Evolutionary conservation across 53 echinoderm and acorn worm genomes (phyloP).

Genomic region (Zoroaster sp.): DNA sequence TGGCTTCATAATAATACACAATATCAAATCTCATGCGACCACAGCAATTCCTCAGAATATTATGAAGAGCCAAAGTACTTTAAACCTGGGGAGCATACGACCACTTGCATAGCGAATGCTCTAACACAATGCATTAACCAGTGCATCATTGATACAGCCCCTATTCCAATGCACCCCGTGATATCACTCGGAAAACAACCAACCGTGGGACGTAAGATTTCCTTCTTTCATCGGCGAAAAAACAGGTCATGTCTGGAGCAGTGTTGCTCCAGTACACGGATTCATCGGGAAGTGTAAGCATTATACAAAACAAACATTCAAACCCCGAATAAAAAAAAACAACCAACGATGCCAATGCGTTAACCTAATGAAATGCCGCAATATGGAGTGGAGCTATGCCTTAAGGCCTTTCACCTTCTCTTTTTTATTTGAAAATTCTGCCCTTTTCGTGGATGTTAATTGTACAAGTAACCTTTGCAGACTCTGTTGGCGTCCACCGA

Average conservation of each 20-base stretch:
- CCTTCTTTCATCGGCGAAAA: not conserved
- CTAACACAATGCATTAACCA: not conserved
- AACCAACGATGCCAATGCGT: not conserved
- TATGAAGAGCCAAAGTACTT: constrained; percentile 35
- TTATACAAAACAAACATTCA: not conserved
- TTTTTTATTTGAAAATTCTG: not conserved
- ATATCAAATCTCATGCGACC: constrained; percentile 54
- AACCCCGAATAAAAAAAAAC: not conserved
- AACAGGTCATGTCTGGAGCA: not conserved
- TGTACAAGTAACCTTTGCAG: not conserved
- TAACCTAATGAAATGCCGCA: not conserved
- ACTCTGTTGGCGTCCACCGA: not conserved
- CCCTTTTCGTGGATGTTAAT: not conserved
- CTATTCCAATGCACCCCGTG: not conserved
- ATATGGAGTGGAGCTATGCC: not conserved
- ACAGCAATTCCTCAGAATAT: not conserved
- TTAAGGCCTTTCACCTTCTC: not conserved
- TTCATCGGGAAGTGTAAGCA: not conserved
- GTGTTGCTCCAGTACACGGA: not conserved
- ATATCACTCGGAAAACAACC: not conserved
- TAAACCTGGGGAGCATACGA: constrained; percentile 12
- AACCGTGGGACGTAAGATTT: not conserved
- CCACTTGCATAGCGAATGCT: not conserved
- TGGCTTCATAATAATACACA: constrained; percentile 39
- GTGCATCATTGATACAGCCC: not conserved